Evolutionary conservation across 2,797 vertebrate species (phyloP), one percentile per base, ranked within the genome.

Genomic region (Poecilia wingei): DNA sequence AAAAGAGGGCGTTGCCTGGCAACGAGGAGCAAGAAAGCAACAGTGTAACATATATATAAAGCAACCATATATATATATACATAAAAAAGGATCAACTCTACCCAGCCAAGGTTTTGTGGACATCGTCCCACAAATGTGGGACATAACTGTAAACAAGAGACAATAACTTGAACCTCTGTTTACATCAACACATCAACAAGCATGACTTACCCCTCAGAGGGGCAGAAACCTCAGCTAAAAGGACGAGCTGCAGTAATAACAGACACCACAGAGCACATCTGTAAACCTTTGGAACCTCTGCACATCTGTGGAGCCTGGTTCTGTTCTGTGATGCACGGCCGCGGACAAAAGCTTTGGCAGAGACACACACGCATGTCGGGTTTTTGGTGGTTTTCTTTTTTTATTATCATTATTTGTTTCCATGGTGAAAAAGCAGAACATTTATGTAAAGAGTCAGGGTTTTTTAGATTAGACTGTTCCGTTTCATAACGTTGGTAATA

Each of bases 1-100:
- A 75, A 78, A 72, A 53, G 41, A 39, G 73, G 72, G 64, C 71
- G 22, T 55, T 82, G 57, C 39, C 68, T 36, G 36, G 59, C 39
- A 76, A 72, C 31, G 2, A 76, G 57, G 8, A 45, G 66, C 20
- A 74, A 61, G 6, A 57, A 10, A 80, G 10, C 73, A 43, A 18
- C 39, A 0, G 22, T 25, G 3, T 53, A 53, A 43, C 1, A 43
- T 43, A 7, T 41, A 41, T 41, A 41, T 6, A 41, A 4, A 39
- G 36, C 36, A 39, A 39, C 36, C 33, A 39, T 39, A 39, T 39
- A 39, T 39, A 39, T 22, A 51, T 51, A 51, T 43, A 43, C 8
- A 43, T 43, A 8, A 53, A 25, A 25, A 39, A 45, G 55, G 13
- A 9, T 61, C 36, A 72, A 33, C 3, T 14, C 22, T 70, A n/a